Evolutionary conservation across 1,140 invertebrate genomes (phyloP).

Genomic region (Druon quercuslanigerum): DNA sequence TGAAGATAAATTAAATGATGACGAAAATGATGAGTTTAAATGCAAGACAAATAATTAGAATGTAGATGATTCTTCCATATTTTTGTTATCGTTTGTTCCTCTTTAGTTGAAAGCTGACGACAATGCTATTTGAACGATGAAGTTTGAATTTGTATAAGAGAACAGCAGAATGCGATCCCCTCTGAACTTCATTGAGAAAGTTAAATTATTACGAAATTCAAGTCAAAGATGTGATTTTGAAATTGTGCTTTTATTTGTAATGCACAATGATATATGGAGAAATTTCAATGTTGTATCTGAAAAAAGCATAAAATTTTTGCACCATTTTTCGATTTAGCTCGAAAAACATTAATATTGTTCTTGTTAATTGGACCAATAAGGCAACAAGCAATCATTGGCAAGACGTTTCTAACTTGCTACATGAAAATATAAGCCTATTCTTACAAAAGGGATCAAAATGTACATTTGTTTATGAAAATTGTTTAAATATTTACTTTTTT

Average conservation of each 20-base stretch:
- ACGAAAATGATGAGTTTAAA: background rate
- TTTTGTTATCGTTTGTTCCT: background rate
- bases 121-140: background rate
- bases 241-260: slow-evolving; percentile 3
- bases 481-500: no score
- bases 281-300: slow-evolving; percentile 3
- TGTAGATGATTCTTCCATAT: background rate
- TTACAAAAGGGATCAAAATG: no score
- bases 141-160: no score
- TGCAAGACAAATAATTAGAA: background rate
- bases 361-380: no score
- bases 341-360: background rate
- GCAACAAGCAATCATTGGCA: no score
- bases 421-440: no score
- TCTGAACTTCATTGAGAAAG: background rate
- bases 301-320: background rate
- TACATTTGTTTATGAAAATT: no score
- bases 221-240: background rate
- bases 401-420: no score
- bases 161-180: no score
- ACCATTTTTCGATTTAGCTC: background rate
- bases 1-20: background rate
- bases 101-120: background rate
- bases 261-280: slow-evolving; percentile 10
- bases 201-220: background rate